A percentile compares a stretch with the other conserved stretches of the same genome.
Conservation (phyloP, 2,797 vertebrate species). For the Propithecus perrieri region DNA sequence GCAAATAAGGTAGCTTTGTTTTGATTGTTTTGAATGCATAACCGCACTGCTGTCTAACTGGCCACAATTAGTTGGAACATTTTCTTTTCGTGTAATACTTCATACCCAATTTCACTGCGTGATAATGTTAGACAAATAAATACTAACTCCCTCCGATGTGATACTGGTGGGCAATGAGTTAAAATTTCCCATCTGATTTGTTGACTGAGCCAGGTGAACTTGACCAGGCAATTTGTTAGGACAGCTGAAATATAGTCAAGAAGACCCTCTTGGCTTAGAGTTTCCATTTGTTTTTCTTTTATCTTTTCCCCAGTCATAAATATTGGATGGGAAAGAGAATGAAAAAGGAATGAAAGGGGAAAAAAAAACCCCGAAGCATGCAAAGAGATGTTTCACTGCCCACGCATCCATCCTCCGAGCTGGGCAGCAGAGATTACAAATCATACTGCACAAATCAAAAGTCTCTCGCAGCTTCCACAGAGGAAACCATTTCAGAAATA, state of each 20-base stretch:
- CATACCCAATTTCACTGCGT: neutral
- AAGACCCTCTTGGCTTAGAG: slow-evolving; percentile 50
- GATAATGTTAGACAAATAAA: neutral
- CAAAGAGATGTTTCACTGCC: neutral
- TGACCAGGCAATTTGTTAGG: slow-evolving; percentile 49
- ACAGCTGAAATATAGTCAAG: slow-evolving; percentile 56
- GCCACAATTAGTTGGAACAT: neutral
- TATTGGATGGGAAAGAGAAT: slow-evolving; percentile 56
- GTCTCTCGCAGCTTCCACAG: neutral
- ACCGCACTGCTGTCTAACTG: neutral
- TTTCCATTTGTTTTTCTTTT: slow-evolving; percentile 72
- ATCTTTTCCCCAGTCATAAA: slow-evolving; percentile 56
- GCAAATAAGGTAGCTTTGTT: neutral
- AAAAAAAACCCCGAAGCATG: neutral
- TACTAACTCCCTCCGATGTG: neutral
- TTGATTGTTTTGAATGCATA: neutral
- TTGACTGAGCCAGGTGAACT: slow-evolving; percentile 33
- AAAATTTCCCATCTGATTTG: slow-evolving; percentile 52
- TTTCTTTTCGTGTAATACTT: neutral
- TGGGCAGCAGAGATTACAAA: slow-evolving; percentile 16
- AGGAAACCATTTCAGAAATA: neutral
- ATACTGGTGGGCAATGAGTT: slow-evolving; percentile 1
- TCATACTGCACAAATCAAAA: neutral
- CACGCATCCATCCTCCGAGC: neutral
- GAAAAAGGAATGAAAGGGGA: neutral